A percentile compares a stretch with the other conserved stretches of the same genome.
Conservation (phyloP, 1,140 invertebrate genomes). For the Belonocnema kinseyi region DNA sequence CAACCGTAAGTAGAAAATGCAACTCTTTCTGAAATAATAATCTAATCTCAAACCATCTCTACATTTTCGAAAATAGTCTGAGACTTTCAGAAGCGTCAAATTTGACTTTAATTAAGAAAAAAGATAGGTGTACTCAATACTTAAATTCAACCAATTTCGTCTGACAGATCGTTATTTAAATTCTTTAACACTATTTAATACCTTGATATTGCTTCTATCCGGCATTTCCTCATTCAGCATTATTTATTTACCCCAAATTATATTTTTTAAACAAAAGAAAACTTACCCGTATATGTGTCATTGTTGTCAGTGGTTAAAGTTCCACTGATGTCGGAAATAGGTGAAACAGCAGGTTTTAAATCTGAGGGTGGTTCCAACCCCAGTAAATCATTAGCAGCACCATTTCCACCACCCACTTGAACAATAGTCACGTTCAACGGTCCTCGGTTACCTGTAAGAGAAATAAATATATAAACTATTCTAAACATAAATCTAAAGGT, state of each 20-base stretch:
- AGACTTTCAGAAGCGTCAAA: too few relatives aligned
- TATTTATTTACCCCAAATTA: background rate
- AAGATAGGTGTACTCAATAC: too few relatives aligned
- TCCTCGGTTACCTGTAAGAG: conserved; percentile 67
- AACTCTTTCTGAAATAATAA: too few relatives aligned
- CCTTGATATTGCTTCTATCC: too few relatives aligned
- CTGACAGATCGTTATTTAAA: too few relatives aligned
- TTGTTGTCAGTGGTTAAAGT: conserved; percentile 68
- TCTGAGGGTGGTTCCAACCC: conserved; percentile 64
- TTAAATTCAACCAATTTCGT: too few relatives aligned
- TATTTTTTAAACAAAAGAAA: background rate
- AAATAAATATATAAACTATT: conserved; percentile 36
- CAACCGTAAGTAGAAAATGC: too few relatives aligned
- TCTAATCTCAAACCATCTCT: too few relatives aligned
- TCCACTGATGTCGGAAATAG: conserved; percentile 64
- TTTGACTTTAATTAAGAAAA: too few relatives aligned
- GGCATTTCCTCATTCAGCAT: too few relatives aligned
- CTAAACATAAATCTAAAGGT: background rate
- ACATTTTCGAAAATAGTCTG: too few relatives aligned
- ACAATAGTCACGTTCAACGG: conserved; percentile 70
- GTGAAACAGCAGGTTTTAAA: conserved; percentile 64
- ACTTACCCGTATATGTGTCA: conserved; percentile 63
- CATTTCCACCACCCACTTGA: conserved; percentile 63
- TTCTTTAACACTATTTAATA: too few relatives aligned
- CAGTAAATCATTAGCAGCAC: conserved; percentile 61